Conservation (phyloP, 2,888 invertebrate species). For the Trissolcus brochymenae region DNA sequence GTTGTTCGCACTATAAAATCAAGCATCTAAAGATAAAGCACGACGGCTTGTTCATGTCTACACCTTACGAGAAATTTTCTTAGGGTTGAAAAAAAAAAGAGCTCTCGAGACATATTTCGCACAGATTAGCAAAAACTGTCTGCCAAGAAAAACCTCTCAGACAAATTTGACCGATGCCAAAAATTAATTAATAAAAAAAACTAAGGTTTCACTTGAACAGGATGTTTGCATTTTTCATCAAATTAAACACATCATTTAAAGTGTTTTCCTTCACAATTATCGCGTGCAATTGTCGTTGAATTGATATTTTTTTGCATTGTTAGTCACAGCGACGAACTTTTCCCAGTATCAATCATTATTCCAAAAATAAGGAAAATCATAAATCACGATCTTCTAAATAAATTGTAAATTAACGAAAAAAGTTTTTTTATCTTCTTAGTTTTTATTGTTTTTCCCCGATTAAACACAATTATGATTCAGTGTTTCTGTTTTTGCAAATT, state of each 20-base stretch:
- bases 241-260: too few species aligned
- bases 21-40: too few species aligned
- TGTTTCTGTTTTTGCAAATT: background rate
- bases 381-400: constrained; percentile 5
- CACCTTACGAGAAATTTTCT: too few species aligned
- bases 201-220: too few species aligned
- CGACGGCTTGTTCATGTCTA: too few species aligned
- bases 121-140: constrained; percentile 2
- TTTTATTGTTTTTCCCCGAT: too few species aligned
- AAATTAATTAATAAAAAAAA: background rate
- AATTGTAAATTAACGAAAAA: constrained; percentile 5
- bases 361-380: constrained; percentile 23
- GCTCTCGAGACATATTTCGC: background rate
- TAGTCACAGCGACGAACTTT: constrained; percentile 2
- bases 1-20: too few species aligned
- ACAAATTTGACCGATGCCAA: background rate
- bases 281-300: too few species aligned
- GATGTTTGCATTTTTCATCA: too few species aligned
- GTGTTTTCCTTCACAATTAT: too few species aligned
- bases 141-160: too few species aligned
- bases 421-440: constrained; percentile 4
- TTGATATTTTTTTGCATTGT: background rate
- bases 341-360: constrained; percentile 18
- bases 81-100: too few species aligned
- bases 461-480: background rate